Conservation (phyloP, 2,888 invertebrate genomes). For the Erebia ligea region DNA sequence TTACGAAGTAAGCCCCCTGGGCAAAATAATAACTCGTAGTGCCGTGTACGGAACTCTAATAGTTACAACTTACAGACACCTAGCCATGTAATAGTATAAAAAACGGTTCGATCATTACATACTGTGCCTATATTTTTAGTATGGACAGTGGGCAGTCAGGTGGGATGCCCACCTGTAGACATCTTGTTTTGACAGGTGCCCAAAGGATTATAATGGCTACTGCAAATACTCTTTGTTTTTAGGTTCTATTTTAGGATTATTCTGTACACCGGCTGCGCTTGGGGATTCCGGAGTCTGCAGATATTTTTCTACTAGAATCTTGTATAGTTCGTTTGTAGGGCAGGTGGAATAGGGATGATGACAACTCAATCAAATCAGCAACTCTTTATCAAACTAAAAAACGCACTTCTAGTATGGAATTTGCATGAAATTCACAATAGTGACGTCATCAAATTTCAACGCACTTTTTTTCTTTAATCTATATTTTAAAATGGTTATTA, state of each 20-base stretch:
- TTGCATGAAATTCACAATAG: no score
- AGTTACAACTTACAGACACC: background rate
- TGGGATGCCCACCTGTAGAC: constrained; percentile 67
- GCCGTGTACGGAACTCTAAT: no score
- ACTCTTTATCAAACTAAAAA: no score
- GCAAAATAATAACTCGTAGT: no score
- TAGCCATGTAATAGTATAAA: constrained; percentile 1
- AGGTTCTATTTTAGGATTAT: constrained; percentile 45
- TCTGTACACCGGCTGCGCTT: constrained; percentile 5
- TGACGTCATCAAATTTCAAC: no score
- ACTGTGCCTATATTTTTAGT: constrained; percentile 23
- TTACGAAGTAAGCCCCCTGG: no score
- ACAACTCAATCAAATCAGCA: no score
- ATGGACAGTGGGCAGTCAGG: constrained; percentile 54
- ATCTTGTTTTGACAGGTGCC: constrained; percentile 78
- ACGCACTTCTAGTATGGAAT: no score
- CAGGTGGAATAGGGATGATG: no score
- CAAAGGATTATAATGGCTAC: constrained; percentile 55
- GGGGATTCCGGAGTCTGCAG: constrained; percentile 1
- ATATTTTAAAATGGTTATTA: no score
- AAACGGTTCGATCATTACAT: constrained; percentile 3
- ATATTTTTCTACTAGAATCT: background rate
- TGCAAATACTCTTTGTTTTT: constrained; percentile 48
- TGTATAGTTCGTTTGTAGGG: no score
- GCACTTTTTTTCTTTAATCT: no score